Percentiles rank a stretch among this genome's conserved stretches.
phyloP scores from a whole-genome alignment of 1,140 invertebrate genomes.

The Micrasema minimum region DNA sequence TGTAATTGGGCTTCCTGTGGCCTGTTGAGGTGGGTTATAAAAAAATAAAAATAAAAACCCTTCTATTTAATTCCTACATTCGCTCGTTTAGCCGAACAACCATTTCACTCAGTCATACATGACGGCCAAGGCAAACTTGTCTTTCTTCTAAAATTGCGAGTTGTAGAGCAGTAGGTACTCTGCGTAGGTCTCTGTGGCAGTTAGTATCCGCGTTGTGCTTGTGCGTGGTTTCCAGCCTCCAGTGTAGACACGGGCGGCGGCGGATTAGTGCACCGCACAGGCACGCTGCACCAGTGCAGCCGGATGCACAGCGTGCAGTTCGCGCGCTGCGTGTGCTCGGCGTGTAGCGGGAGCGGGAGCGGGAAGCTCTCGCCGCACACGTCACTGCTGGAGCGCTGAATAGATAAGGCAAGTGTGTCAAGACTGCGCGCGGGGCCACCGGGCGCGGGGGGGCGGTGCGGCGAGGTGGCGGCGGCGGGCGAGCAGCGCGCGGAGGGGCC shows the following conservation, averaged over 20 bases:
- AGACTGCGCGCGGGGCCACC: slow-evolving; percentile 46
- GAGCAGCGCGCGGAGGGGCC: slow-evolving; percentile 11
- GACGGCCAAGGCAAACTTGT: no score
- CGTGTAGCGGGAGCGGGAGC: slow-evolving; percentile 33
- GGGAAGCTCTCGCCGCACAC: slow-evolving; percentile 21
- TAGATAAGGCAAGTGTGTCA: slow-evolving; percentile 50
- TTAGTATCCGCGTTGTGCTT: not conserved
- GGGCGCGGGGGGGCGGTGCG: not conserved
- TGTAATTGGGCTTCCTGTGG: no score
- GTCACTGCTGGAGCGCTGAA: slow-evolving; percentile 37
- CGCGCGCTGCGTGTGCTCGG: not conserved
- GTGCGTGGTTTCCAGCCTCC: not conserved
- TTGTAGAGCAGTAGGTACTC: no score
- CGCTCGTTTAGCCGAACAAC: no score
- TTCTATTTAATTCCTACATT: no score
- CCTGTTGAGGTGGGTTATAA: no score
- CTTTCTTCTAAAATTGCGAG: no score
- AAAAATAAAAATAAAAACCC: no score
- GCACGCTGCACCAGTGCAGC: not conserved
- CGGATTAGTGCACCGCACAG: not conserved
- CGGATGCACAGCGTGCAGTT: slow-evolving; percentile 1
- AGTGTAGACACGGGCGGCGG: not conserved
- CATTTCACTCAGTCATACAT: no score
- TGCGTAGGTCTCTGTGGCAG: not conserved
- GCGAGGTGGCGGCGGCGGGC: slow-evolving; percentile 2